Base-by-base conservation (phyloP, 2,113 vertebrate genomes). In the Hydropotes inermis region DNA sequence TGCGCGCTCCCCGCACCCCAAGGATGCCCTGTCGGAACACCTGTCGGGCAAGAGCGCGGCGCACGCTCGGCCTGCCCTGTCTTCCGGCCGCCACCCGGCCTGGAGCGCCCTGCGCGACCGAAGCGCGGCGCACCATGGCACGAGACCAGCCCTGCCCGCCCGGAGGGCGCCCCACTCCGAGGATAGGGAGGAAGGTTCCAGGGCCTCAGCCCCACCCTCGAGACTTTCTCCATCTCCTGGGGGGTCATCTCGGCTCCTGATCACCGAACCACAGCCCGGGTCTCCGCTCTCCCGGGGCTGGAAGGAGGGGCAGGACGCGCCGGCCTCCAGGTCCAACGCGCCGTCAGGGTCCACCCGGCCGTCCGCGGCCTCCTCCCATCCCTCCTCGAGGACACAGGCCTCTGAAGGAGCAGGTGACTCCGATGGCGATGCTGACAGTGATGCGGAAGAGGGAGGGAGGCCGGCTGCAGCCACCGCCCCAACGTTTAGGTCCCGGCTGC, bases 21-120 rank as follows among this genome's bases (percentile, higher is more conserved):
- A 98, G 97, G 98, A 98, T 14, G 87, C 98, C 12, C 52, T 97
- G 33, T 91, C 95, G 8, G 91, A 96, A 23, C 96, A 88, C 81
- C 54, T 50, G 94, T 91, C 98, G 36, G 88, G 98, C 96, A 98
- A 96, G 97, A 70, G 36, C 82, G 61, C 94, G n/a, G 94, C 94
- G 30, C 30, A 85, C 19, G n/a, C 87, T 15, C 93, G 0, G 52
- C 84, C 89, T 5, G 82, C 87, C 90, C 67, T 81, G 52, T 92
- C 90, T 14, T 91, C 98, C 67, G 93, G 89, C 88, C 98, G 52
- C 1, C 98, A 97, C 14, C 45, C 87, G 23, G 14, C 94, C 47
- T 0, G 90, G 6, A 43, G 81, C 1, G 1, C 67, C 33, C 54
- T 76, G 39, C 79, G 54, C 6, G 94, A 96, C 79, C 54, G 85